These are phyloP conservation scores for Acropora tenuis DNA, from an alignment of 64 coral and sea anemone species.

Conservation along the genomic window DNA sequence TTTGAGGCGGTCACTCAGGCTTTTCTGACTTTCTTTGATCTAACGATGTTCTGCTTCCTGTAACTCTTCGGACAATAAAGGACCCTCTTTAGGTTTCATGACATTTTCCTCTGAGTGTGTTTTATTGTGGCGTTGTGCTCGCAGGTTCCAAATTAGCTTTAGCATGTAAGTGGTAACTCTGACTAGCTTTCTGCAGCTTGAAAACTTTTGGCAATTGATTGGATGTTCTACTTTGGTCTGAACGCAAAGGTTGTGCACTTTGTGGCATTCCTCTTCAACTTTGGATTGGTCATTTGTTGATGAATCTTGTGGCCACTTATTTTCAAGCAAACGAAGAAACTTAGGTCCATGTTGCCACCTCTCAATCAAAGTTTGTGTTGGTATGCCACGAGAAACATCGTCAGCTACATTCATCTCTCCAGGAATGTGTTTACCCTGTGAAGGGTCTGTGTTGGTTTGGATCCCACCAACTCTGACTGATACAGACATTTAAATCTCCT, in stretches of 20 bases:
- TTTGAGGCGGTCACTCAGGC: too few species aligned
- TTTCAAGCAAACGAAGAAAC: constrained; percentile 4
- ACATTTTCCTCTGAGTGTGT: too few species aligned
- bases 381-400: not conserved
- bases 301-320: constrained; percentile 8
- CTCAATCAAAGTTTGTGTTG: not conserved
- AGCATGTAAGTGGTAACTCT: too few species aligned
- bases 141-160: too few species aligned
- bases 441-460: constrained; percentile 48
- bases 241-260: not conserved
- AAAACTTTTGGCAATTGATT: too few species aligned
- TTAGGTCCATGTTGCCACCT: constrained; percentile 9
- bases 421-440: constrained; percentile 58
- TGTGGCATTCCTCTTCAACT: not conserved
- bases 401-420: constrained; percentile 26
- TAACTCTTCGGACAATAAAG: constrained; percentile 43
- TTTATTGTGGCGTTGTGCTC: too few species aligned
- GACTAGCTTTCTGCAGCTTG: too few species aligned
- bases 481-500: constrained; percentile 50
- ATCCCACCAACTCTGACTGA: constrained; percentile 54
- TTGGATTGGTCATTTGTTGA: not conserved
- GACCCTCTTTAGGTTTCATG: too few species aligned
- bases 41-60: not conserved
- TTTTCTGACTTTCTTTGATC: too few species aligned
- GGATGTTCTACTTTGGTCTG: too few species aligned